Conservation (phyloP, 1,140 invertebrate genomes). For the Diachasma alloeum region DNA sequence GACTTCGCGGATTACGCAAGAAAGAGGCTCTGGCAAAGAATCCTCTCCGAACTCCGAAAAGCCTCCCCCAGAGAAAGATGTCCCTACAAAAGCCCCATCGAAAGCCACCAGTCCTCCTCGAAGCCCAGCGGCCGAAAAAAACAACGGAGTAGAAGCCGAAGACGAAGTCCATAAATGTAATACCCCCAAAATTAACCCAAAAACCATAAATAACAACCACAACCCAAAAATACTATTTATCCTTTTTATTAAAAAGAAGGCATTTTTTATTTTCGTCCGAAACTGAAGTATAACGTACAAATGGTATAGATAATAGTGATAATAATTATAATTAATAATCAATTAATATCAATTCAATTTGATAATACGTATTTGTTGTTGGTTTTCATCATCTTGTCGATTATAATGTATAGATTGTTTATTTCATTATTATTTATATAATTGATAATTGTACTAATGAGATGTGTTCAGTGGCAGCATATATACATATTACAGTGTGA, state of each 20-base stretch:
- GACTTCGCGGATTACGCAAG: slow-evolving; percentile 21
- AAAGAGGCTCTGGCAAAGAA: neutral
- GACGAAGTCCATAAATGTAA: neutral
- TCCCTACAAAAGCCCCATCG: neutral
- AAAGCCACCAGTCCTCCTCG: neutral
- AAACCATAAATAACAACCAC: neutral
- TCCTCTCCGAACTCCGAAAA: slow-evolving; percentile 10
- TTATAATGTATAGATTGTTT: slow-evolving; percentile 34
- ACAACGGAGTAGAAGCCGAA: neutral
- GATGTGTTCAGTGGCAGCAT: slow-evolving; percentile 65
- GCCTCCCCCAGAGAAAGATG: neutral
- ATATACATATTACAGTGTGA: slow-evolving; percentile 43
- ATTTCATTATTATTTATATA: slow-evolving; percentile 33
- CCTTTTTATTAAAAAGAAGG: slow-evolving; percentile 64
- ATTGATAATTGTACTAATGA: slow-evolving; percentile 62
- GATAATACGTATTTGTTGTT: slow-evolving; percentile 52
- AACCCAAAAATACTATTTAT: slow-evolving; percentile 21
- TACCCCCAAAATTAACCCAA: neutral
- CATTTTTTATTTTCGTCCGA: slow-evolving; percentile 61
- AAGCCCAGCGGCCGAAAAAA: neutral
- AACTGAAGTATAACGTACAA: slow-evolving; percentile 65
- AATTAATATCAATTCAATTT: slow-evolving; percentile 63
- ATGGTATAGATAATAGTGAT: slow-evolving; percentile 63
- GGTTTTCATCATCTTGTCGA: slow-evolving; percentile 35
- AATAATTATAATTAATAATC: slow-evolving; percentile 63